These are phyloP conservation scores for Nipponia nippon DNA, from an alignment of 2,113 vertebrate genomes.

Conservation along the genomic window DNA sequence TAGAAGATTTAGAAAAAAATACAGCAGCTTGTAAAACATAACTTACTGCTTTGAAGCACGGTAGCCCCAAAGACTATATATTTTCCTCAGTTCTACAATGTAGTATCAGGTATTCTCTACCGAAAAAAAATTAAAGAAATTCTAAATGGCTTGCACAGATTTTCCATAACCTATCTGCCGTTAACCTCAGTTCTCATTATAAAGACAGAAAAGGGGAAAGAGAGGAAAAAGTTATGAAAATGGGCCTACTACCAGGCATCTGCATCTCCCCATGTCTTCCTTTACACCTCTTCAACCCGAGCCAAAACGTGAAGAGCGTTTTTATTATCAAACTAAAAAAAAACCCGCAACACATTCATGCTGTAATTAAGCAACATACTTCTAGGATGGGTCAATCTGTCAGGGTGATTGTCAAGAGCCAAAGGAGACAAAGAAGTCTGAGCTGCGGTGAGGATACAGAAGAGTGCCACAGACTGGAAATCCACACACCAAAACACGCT, in stretches of 20 bases:
- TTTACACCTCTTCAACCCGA: neutral
- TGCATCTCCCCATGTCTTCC: neutral
- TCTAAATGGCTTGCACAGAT: neutral
- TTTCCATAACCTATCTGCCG: neutral
- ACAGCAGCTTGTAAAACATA: neutral
- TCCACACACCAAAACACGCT: neutral
- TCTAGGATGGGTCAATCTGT: neutral
- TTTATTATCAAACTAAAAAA: neutral
- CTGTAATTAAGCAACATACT: neutral
- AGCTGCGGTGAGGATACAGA: neutral
- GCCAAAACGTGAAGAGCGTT: fast-evolving
- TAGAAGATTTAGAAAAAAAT: neutral
- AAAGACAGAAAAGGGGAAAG: neutral
- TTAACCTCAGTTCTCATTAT: neutral
- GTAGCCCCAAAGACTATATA: neutral
- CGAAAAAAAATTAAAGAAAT: neutral
- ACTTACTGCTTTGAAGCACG: neutral
- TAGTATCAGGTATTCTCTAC: neutral
- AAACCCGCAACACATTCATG: neutral
- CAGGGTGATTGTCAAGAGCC: neutral
- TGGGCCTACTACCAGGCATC: neutral
- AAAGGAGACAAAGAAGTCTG: neutral
- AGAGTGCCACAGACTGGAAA: neutral
- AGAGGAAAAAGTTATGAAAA: neutral
- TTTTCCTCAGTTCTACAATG: neutral